Evolutionary conservation across 2,797 vertebrate species (phyloP).

Genomic region (Galago senegalensis): DNA sequence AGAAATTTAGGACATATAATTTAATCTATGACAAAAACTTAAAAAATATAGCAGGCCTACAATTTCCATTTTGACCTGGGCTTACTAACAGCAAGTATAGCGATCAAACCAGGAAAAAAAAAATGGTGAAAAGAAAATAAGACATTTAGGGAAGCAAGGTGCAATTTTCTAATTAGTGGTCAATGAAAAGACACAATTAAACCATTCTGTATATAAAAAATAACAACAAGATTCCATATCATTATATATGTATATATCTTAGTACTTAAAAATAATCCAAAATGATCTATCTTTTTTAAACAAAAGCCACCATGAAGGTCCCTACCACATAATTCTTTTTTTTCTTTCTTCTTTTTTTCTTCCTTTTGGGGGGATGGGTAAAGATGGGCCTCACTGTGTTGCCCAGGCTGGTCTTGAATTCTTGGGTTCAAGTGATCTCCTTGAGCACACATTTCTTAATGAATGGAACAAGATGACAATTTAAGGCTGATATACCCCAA

Average conservation of each 20-base stretch:
- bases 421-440: not conserved
- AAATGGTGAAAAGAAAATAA: not conserved
- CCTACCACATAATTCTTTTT: not conserved
- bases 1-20: not conserved
- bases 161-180: not conserved
- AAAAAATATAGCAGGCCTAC: not conserved
- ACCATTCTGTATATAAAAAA: not conserved
- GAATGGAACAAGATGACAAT: not conserved
- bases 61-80: not conserved
- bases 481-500: not conserved
- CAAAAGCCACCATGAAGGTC: not conserved
- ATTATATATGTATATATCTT: not conserved
- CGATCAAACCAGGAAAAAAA: not conserved
- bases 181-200: not conserved
- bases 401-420: not conserved
- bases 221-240: not conserved
- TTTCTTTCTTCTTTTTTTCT: too few species aligned
- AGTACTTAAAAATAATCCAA: not conserved
- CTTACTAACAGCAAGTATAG: not conserved
- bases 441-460: not conserved
- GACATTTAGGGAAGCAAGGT: not conserved
- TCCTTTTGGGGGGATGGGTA: not conserved
- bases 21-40: not conserved
- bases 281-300: not conserved
- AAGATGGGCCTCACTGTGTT: not conserved